Base-by-base conservation (phyloP, 2,888 invertebrate genomes). In the Brachylomia viminalis region DNA sequence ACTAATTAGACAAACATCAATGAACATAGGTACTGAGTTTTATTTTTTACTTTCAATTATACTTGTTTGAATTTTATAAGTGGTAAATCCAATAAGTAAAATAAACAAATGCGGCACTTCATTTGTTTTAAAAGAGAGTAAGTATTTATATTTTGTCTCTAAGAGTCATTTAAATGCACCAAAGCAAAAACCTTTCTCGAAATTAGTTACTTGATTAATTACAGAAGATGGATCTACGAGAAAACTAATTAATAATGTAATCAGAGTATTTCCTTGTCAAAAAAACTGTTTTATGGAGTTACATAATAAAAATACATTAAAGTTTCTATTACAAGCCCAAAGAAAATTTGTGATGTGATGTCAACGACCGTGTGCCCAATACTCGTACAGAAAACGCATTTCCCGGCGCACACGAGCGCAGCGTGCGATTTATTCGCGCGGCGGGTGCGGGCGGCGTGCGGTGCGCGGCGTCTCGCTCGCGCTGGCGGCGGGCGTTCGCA, bases 381-480 rank as follows among this genome's bases (percentile, higher is more conserved):
- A 96, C 94, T 93, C 90, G 92, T 92, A 93, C 95, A 95, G 94
- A 94, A 94, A 95, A 96, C 95, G 96, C 96, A 96, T 95, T 96
- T 95, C 92, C 94, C 92, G 91, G 93, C 93, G 94, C 94, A 93
- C 93, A 95, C 92, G 90, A 91, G 90, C 89, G 90, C 92, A 90
- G 89, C 87, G 88, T 91, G 94, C 95, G 94, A 95, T 95, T 95
- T 95, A 95, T 94, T 94, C 94, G 95, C 94, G 91, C 87, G 89
- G 87, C 90, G 77, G 72, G 71, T 62, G 86, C 72, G 85, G 89
- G 79, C 86, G 90, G 90, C 89, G 90, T n/a, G 69, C 42, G 52
- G 90, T 93, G 94, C 93, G 91, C 87, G 90, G 91, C 88, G 91
- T 89, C 90, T 72, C 84, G 83, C 84, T 82, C 84, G 90, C 87